Evolutionary conservation across 2,113 vertebrate species (phyloP), one percentile per base, ranked within the genome.

Genomic region (Orientallactaga bullata): DNA sequence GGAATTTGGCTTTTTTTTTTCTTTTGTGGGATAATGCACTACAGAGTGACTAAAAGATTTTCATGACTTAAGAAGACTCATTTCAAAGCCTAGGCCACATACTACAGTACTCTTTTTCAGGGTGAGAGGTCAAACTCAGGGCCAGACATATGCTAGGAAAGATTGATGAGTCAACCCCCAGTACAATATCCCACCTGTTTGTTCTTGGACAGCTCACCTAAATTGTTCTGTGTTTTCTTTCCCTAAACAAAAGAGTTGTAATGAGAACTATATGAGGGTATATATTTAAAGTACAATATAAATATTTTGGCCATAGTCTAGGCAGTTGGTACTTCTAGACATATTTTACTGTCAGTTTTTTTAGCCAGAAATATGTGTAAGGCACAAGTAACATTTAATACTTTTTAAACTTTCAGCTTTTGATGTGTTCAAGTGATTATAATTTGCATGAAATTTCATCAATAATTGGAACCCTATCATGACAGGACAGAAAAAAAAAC

Each of bases 381-480:
- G 92, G 10, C 37, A 93, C 20, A 90, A 85, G 42, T 7, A 84
- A 17, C 28, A 65, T 55, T 92, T 28, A 83, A 18, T 92, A 83
- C 89, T 90, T 92, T 89, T 1, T 35, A 88, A 80, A 51, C 21
- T 79, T 88, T 86, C 20, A 93, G 65, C n/a, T 89, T 73, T 91
- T 78, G 26, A 15, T 93, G n/a, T 23, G 88, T 85, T 9, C 20
- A 85, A 85, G 72, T 89, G 51, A 83, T 81, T 88, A 85, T 94
- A 85, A 61, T 71, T 15, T 61, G 13, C 18, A 61, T 88, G 7
- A 90, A 90, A 77, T 95, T 86, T 89, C 21, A 89, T 85, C n/a
- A 87, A 65, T 93, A 93, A 77, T 21, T 81, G 28, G 51, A 90
- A 79, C 83, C 28, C 2, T 68, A 28, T 73, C 32, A 83, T 86